These are phyloP conservation scores for Oegoconia quadripuncta DNA, from an alignment of 2,888 invertebrate genomes.

Conservation along the genomic window DNA sequence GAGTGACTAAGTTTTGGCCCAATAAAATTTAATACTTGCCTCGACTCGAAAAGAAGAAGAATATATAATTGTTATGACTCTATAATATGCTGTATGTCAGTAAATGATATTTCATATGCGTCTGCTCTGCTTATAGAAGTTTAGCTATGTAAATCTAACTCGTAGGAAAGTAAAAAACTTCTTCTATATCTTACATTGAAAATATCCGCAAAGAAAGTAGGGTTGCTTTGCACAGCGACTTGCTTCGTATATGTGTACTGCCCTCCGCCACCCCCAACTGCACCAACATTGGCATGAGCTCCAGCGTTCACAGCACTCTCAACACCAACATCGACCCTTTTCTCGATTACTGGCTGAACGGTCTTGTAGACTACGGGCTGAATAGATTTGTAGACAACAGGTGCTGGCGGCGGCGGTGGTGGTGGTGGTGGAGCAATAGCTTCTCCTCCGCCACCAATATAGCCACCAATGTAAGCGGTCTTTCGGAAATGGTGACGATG, in stretches of 20 bases:
- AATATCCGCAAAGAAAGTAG: conserved; percentile 79
- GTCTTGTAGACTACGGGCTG: conserved; percentile 26
- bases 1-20: too few species aligned
- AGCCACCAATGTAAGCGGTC: conserved; percentile 53
- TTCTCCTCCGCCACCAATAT: conserved; percentile 39
- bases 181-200: conserved; percentile 84
- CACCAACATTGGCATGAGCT: conserved; percentile 23
- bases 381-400: conserved; percentile 25
- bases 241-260: conserved; percentile 45
- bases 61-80: too few species aligned
- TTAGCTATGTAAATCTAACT: too few species aligned
- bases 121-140: too few species aligned
- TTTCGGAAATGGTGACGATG: conserved; percentile 50
- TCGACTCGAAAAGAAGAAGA: too few species aligned
- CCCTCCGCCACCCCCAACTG: conserved; percentile 29
- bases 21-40: too few species aligned
- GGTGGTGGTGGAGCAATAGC: conserved; percentile 26
- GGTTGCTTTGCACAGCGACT: conserved; percentile 48
- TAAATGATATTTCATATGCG: too few species aligned
- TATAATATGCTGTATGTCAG: too few species aligned
- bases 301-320: conserved; percentile 35
- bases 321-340: conserved; percentile 50
- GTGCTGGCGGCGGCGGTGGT: conserved; percentile 7
- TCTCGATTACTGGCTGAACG: conserved; percentile 42
- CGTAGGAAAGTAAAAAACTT: too few species aligned